Conservation (phyloP, 2,797 vertebrate genomes). For the Sebastolobus altivelis region DNA sequence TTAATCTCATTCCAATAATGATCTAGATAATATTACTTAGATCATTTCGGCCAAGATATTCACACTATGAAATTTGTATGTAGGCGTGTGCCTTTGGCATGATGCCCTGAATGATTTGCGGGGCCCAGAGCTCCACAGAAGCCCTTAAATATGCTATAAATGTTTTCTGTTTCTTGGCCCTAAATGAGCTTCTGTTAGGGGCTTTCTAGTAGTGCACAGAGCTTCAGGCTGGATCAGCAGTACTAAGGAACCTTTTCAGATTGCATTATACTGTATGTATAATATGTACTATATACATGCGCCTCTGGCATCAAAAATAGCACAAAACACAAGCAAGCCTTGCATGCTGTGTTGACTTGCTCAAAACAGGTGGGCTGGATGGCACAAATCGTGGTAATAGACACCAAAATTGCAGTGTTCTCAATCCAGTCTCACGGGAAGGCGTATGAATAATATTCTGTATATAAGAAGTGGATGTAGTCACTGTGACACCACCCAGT, state of each 20-base stretch:
- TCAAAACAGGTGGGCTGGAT: background rate
- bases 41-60: background rate
- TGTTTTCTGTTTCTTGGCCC: constrained; percentile 1
- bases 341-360: background rate
- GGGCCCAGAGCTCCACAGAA: background rate
- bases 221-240: constrained; percentile 4
- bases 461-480: no score
- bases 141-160: background rate
- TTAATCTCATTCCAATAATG: constrained; percentile 1
- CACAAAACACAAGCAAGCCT: background rate
- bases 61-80: constrained; percentile 10
- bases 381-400: background rate
- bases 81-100: background rate
- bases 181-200: background rate
- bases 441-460: no score
- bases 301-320: background rate
- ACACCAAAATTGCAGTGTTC: background rate
- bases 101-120: constrained; percentile 2
- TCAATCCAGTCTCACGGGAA: no score
- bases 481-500: no score
- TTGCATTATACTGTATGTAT: background rate
- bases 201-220: background rate
- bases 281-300: background rate
- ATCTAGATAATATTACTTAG: background rate
- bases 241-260: background rate